Base-by-base conservation (phyloP, 2,888 invertebrate species). In the Synanthedon formicaeformis region DNA sequence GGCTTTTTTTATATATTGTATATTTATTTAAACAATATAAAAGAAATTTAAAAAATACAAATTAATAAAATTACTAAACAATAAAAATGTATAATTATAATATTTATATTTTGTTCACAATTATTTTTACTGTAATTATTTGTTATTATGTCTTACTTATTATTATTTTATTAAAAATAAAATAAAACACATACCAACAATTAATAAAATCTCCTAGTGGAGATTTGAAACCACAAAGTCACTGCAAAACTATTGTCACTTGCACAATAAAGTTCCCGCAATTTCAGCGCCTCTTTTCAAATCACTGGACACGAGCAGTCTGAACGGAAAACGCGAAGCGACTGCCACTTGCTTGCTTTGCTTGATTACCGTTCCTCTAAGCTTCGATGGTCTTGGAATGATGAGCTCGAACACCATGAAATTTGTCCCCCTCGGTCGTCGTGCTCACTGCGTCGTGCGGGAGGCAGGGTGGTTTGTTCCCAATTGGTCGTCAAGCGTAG, bases 351-450 rank as follows among this genome's bases (percentile, higher is more conserved):
- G 50, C 11, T 58, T 51, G 57, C 57, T 41, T 41, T 50, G 50
- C 45, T 45, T 67, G 55, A 62, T 60, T 61, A 58, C 61, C 73
- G 71, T 64, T 71, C 78, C 77, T 78, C 78, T 77, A 82, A 72
- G 78, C 75, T 70, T 80, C 75, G 78, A 72, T 73, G 65, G 69
- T 65, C 72, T 70, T 62, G 64, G 60, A 61, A 55, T 48, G 60
- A 57, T 60, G 73, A 62, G 61, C 75, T 68, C 61, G 60, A 58
- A 56, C 58, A 55, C 57, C 58, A 13, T 57, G 58, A 58, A 34
- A 56, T 45, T 58, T 61, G 62, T 60, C 67, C 71, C 72, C 48
- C 67, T 69, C 65, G 53, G 50, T 14, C 18, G 34, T 14, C 27
- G 12, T 40, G 56, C 58, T 58, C 60, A 57, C 60, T 60, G 58